These are phyloP conservation scores for Platichthys flesus DNA, from an alignment of 2,113 vertebrate genomes.

Conservation along the genomic window DNA sequence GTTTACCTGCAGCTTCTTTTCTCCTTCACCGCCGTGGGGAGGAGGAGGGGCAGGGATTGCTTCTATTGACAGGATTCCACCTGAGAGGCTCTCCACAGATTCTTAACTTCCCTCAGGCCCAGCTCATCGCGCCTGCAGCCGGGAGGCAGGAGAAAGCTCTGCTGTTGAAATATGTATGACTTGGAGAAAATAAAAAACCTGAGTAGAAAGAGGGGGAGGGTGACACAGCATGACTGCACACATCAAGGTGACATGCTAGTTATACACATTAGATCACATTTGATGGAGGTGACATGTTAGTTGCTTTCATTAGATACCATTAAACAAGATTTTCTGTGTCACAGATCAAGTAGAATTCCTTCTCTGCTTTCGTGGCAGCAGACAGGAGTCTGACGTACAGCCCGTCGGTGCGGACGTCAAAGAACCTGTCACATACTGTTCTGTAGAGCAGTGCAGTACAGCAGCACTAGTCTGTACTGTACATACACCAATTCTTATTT, in stretches of 20 bases:
- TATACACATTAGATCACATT: conserved; percentile 33
- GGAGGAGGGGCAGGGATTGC: conserved; percentile 8
- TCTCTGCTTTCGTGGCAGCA: conserved; percentile 12
- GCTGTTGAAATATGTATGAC: conserved; percentile 66
- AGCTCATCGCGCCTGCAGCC: conserved; percentile 8
- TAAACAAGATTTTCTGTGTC: conserved; percentile 20
- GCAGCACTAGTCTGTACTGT: background rate
- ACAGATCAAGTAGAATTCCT: conserved; percentile 42
- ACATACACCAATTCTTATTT: conserved; percentile 3
- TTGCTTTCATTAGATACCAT: conserved; percentile 11
- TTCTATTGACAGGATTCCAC: conserved; percentile 50
- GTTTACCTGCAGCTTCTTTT: conserved; percentile 34
- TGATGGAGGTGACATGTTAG: conserved; percentile 27
- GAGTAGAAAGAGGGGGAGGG: background rate
- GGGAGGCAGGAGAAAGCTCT: conserved; percentile 24
- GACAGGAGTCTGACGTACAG: conserved; percentile 16
- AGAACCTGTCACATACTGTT: background rate
- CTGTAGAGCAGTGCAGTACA: conserved; percentile 9
- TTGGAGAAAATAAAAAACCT: background rate
- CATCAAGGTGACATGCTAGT: conserved; percentile 22
- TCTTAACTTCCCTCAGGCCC: conserved; percentile 23
- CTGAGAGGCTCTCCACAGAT: conserved; percentile 42
- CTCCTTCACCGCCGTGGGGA: conserved; percentile 9
- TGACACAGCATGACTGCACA: conserved; percentile 27
- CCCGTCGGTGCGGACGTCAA: conserved; percentile 28